A percentile compares a stretch with the other conserved stretches of the same genome.
These are phyloP conservation scores for Oscheius sp. DNA, from an alignment of 2,888 invertebrate species.

Conservation along the genomic window DNA sequence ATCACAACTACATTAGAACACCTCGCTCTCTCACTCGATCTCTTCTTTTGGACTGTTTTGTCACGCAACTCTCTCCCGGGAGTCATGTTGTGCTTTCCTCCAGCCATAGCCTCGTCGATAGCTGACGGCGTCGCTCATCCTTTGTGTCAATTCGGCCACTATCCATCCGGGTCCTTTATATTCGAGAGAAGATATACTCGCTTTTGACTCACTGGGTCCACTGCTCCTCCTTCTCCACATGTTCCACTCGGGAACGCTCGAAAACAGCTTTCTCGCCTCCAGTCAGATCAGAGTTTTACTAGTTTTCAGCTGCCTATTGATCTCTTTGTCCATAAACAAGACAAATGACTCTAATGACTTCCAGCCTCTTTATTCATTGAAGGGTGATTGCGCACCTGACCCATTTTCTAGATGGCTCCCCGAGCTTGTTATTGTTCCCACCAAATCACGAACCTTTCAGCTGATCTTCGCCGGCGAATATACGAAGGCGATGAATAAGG, in stretches of 20 bases:
- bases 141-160: constrained; percentile 31
- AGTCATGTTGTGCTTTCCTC: constrained; percentile 16
- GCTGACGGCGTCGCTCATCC: constrained; percentile 37
- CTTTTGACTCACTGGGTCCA: constrained; percentile 21
- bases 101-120: constrained; percentile 28
- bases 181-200: constrained; percentile 16
- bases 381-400: not conserved
- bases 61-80: constrained; percentile 10
- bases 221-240: constrained; percentile 29
- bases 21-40: not conserved
- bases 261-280: constrained; percentile 13
- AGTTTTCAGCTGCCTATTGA: not conserved
- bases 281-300: too few relatives aligned
- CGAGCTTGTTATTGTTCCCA: not conserved
- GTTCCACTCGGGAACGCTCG: constrained; percentile 35
- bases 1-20: constrained; percentile 25
- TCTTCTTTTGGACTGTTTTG: constrained; percentile 8
- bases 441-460: constrained; percentile 77
- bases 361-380: not conserved
- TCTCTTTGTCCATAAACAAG: constrained; percentile 1
- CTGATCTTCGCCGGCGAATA: constrained; percentile 99
- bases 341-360: constrained; percentile 1
- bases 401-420: not conserved
- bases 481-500: constrained; percentile 99
- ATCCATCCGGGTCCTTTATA: constrained; percentile 26